Conservation (phyloP, 2,797 vertebrate genomes). For the Adelosebastes latens region DNA sequence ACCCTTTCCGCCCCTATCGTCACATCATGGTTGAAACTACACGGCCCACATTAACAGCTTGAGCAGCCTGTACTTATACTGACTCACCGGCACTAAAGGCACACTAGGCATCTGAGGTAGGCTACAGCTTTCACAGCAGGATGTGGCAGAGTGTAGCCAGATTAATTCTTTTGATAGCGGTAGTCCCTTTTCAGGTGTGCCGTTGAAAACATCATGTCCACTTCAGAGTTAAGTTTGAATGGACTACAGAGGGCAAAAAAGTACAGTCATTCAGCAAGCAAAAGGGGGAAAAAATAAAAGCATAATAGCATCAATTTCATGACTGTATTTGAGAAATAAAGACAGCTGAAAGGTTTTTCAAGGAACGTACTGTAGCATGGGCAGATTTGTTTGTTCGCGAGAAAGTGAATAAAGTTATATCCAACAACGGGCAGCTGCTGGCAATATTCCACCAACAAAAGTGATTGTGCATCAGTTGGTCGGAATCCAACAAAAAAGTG, state of each 20-base stretch:
- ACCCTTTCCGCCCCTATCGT: not conserved
- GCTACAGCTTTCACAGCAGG: constrained; percentile 7
- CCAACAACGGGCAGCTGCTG: not conserved
- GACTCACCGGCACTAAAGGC: constrained; percentile 7
- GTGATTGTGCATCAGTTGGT: not conserved
- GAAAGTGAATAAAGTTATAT: not conserved
- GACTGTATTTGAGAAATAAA: not conserved
- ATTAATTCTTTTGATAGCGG: not conserved
- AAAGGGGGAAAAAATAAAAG: not conserved
- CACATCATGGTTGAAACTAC: not conserved
- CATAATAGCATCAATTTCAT: not conserved
- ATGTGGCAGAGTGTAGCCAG: constrained; percentile 3
- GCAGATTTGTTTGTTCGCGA: not conserved
- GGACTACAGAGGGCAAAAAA: not conserved
- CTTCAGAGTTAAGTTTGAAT: constrained; percentile 1
- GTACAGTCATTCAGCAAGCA: not conserved
- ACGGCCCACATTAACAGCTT: constrained; percentile 4
- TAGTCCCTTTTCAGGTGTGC: not conserved
- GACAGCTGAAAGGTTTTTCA: not conserved
- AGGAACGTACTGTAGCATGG: not conserved
- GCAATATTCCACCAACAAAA: not conserved
- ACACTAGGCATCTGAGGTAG: not conserved
- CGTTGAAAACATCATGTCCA: not conserved
- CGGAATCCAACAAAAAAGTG: not conserved
- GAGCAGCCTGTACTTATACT: not conserved